Percentiles rank a stretch among this genome's conserved stretches.
phyloP scores from a whole-genome alignment of 2,113 vertebrate genomes.

The Notarius lentiginosus region DNA sequence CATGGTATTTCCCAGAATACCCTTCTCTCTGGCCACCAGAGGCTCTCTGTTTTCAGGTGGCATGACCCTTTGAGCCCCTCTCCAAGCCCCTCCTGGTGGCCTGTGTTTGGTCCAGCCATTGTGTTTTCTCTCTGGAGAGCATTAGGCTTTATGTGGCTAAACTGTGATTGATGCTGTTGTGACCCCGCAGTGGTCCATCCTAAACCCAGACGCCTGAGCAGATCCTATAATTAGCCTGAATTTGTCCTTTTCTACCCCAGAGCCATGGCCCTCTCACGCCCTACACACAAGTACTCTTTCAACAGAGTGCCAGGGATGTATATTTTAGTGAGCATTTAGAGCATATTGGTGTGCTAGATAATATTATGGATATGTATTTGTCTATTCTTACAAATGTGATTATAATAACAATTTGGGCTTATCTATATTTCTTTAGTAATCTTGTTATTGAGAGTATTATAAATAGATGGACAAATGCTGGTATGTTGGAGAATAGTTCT shows the following conservation, averaged over 20 bases:
- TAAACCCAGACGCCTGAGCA: conserved; percentile 43
- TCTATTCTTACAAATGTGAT: not conserved
- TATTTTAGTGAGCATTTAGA: not conserved
- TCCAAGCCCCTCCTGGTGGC: conserved; percentile 29
- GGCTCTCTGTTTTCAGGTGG: conserved; percentile 56
- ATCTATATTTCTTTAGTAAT: too few relatives aligned
- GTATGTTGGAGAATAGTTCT: not conserved
- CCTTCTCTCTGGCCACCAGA: conserved; percentile 47
- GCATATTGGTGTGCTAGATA: not conserved
- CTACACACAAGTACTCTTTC: conserved; percentile 8
- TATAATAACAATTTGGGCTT: not conserved
- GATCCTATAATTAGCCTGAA: conserved; percentile 81
- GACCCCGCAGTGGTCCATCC: conserved; percentile 64
- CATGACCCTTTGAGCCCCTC: conserved; percentile 36
- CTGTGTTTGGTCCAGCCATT: conserved; percentile 41
- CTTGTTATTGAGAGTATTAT: not conserved
- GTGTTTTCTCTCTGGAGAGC: conserved; percentile 32
- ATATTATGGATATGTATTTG: not conserved
- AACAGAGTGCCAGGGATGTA: conserved; percentile 9
- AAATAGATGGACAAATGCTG: not conserved
- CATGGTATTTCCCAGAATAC: conserved; percentile 53
- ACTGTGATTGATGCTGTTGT: conserved; percentile 63
- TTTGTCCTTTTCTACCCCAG: conserved; percentile 74
- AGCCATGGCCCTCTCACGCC: conserved; percentile 54
- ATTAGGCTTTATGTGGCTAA: conserved; percentile 39